Percentiles rank a stretch among this genome's conserved stretches.
Evolutionary conservation across 2,113 vertebrate species (phyloP).

Genomic region (human (Homo sapiens)): DNA sequence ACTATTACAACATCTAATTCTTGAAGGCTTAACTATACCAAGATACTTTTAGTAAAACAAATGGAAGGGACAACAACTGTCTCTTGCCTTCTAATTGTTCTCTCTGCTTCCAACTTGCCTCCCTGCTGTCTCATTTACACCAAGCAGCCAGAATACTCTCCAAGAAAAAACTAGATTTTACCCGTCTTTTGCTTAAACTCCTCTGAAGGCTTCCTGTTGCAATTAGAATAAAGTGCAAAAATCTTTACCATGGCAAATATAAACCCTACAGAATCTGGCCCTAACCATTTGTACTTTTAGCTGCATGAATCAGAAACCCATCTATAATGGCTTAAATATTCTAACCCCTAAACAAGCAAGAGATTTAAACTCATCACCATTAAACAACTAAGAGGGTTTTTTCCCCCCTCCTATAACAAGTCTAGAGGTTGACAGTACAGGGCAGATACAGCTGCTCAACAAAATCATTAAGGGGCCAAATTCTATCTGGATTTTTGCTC

Average conservation of each 20-base stretch:
- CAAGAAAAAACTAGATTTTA: conserved; percentile 35
- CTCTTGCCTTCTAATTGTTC: not conserved
- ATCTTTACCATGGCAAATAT: not conserved
- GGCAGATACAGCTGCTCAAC: not conserved
- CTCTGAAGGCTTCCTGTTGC: not conserved
- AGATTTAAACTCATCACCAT: not conserved
- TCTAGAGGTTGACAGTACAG: not conserved
- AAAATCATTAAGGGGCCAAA: not conserved
- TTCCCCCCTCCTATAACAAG: not conserved
- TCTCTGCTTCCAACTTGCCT: conserved; percentile 60
- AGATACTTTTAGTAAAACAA: conserved; percentile 65
- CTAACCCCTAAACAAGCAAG: not conserved
- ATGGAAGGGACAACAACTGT: conserved; percentile 26
- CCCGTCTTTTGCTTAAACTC: conserved; percentile 21
- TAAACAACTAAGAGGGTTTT: not conserved
- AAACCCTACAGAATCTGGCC: not conserved
- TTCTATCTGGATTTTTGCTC: not conserved
- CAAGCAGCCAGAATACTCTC: not conserved
- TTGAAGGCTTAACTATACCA: conserved; percentile 74
- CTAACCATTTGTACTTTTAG: not conserved
- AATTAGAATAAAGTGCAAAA: conserved; percentile 42
- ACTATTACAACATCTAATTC: conserved; percentile 69
- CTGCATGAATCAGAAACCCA: not conserved
- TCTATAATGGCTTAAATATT: not conserved
- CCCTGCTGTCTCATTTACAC: conserved; percentile 1